phyloP scores from a whole-genome alignment of 2,113 vertebrate species.

The Albula goreensis region DNA sequence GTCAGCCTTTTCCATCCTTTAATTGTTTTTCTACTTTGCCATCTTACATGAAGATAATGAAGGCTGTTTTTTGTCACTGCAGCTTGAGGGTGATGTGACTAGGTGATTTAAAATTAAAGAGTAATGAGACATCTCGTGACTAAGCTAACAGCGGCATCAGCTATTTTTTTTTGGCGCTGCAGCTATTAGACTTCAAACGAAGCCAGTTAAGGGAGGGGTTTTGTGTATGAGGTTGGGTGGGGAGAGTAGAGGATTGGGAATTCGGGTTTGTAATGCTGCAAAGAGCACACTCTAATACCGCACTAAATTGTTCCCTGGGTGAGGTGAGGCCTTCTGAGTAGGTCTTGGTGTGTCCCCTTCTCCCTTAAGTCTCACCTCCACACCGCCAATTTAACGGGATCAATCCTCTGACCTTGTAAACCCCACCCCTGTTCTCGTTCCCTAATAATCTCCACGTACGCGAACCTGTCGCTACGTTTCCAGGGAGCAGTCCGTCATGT shows the following conservation, averaged over 20 bases:
- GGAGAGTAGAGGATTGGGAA: not conserved
- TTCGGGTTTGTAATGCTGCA: not conserved
- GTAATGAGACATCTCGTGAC: not conserved
- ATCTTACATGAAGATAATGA: not conserved
- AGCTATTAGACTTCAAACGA: constrained; percentile 19
- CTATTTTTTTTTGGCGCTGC: not conserved
- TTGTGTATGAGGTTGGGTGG: not conserved
- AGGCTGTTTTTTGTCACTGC: not conserved
- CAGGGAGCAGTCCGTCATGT: not conserved
- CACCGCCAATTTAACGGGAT: not conserved
- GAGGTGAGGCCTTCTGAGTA: not conserved
- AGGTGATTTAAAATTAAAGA: not conserved
- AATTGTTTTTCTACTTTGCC: constrained; percentile 1
- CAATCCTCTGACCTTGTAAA: constrained; percentile 8
- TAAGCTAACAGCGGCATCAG: not conserved
- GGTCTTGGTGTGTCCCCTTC: not conserved
- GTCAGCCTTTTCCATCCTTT: not conserved
- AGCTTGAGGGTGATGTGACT: not conserved
- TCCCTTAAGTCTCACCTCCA: not conserved
- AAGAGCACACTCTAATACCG: not conserved
- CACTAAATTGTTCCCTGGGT: not conserved
- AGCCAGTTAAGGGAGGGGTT: not conserved
- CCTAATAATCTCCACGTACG: constrained; percentile 8
- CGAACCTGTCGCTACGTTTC: not conserved
- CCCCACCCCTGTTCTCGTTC: not conserved